Percentiles rank a stretch among this genome's conserved stretches.
Evolutionary conservation across 1,140 invertebrate genomes (phyloP).

Genomic region (Hyphantria cunea): DNA sequence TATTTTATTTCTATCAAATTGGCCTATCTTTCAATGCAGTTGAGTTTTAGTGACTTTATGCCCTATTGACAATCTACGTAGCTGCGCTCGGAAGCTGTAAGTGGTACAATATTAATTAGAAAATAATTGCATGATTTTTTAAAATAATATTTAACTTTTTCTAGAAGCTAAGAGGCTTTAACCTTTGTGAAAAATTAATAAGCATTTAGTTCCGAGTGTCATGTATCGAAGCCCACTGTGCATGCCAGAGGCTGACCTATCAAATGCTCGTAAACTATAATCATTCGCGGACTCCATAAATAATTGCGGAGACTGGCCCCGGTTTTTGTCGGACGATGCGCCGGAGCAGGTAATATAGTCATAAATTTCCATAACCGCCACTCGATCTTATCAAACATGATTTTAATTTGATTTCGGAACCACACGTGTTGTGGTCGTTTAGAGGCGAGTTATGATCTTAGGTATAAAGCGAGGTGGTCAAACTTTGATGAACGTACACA

Average conservation of each 20-base stretch:
- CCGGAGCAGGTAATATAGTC: constrained; percentile 79
- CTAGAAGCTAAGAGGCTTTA: too few relatives aligned
- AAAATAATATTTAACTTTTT: too few relatives aligned
- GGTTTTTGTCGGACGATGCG: constrained; percentile 74
- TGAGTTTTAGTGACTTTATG: constrained; percentile 11
- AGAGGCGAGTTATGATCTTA: constrained; percentile 68
- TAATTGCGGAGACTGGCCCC: constrained; percentile 70
- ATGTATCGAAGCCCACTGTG: constrained; percentile 21
- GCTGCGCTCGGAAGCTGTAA: too few relatives aligned
- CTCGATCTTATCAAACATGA: constrained; percentile 80
- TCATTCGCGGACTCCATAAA: constrained; percentile 76
- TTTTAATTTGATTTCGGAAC: constrained; percentile 80
- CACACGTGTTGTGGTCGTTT: constrained; percentile 76
- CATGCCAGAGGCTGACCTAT: constrained; percentile 52
- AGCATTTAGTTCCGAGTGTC: not conserved
- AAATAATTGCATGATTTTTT: too few relatives aligned
- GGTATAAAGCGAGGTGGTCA: constrained; percentile 47
- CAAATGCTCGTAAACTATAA: constrained; percentile 75
- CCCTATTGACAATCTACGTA: not conserved
- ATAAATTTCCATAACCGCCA: constrained; percentile 81
- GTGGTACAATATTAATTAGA: too few relatives aligned
- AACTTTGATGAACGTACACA: constrained; percentile 9
- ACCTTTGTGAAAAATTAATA: too few relatives aligned
- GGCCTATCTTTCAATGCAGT: constrained; percentile 1
- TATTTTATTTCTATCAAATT: constrained; percentile 21